A percentile compares a stretch with the other conserved stretches of the same genome.
These are phyloP conservation scores for Danio jaintianensis DNA, from an alignment of 2,797 vertebrate genomes.

Conservation along the genomic window DNA sequence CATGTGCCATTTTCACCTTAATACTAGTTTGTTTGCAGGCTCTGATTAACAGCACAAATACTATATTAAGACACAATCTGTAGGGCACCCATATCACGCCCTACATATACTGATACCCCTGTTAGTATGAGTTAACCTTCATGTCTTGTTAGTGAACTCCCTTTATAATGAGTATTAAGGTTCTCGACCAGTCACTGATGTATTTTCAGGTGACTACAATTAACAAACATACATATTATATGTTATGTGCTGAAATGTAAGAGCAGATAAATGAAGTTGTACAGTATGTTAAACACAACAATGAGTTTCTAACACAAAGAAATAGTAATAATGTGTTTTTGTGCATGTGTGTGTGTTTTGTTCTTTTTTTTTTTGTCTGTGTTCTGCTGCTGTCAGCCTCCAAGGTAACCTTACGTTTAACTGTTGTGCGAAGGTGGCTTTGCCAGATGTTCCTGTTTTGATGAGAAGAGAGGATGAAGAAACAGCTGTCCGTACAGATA, in stretches of 20 bases:
- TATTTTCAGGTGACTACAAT: conserved; percentile 3
- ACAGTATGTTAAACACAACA: background rate
- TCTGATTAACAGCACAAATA: background rate
- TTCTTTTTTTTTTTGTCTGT: conserved; percentile 51
- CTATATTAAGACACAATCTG: background rate
- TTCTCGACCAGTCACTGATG: background rate
- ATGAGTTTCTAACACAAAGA: conserved; percentile 3
- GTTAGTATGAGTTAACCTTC: conserved; percentile 13
- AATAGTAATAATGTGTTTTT: background rate
- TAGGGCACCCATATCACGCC: background rate
- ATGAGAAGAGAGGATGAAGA: conserved; percentile 78
- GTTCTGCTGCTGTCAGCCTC: conserved; percentile 77
- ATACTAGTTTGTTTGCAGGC: background rate
- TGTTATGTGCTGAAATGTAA: conserved; percentile 6
- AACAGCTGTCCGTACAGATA: conserved; percentile 81
- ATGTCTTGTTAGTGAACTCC: conserved; percentile 9
- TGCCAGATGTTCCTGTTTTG: conserved; percentile 78
- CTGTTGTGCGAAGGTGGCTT: conserved; percentile 69
- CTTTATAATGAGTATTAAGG: conserved; percentile 22
- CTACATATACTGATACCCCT: background rate
- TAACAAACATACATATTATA: background rate
- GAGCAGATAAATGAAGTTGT: background rate
- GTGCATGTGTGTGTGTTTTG: conserved; percentile 27
- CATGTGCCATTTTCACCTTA: background rate
- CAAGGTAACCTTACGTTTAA: conserved; percentile 77